Evolutionary conservation across 2,888 invertebrate genomes (phyloP).

Genomic region (Disparrhopalites patrizii): DNA sequence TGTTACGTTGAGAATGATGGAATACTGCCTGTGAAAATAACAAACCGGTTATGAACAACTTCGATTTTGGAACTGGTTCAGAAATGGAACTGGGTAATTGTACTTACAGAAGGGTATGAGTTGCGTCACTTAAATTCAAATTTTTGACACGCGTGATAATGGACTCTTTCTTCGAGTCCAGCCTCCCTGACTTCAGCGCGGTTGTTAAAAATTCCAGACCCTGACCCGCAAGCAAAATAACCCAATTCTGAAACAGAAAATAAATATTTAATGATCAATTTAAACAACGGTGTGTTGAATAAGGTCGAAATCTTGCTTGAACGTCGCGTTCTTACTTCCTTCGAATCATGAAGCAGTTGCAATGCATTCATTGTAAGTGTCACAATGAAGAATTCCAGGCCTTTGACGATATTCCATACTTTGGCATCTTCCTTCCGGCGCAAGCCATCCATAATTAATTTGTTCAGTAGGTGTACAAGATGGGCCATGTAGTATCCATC

Average conservation of each 20-base stretch:
- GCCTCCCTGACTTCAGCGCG: conserved; percentile 6
- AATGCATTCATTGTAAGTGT: conserved; percentile 21
- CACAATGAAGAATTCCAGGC: conserved; percentile 13
- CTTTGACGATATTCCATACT: conserved; percentile 21
- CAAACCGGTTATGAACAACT: not conserved
- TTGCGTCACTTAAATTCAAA: conserved; percentile 2
- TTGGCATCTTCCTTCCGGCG: not conserved
- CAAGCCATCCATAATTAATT: not conserved
- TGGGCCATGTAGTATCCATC: conserved; percentile 24
- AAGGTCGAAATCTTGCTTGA: no score
- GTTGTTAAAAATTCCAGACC: conserved; percentile 18
- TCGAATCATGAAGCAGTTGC: not conserved
- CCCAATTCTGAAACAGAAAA: conserved; percentile 15
- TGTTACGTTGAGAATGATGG: conserved; percentile 12
- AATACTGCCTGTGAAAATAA: conserved; percentile 16
- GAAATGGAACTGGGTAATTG: no score
- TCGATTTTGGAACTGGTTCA: no score
- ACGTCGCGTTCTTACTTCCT: conserved; percentile 13
- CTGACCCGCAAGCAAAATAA: not conserved
- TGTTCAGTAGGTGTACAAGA: conserved; percentile 9
- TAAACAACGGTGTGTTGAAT: not conserved
- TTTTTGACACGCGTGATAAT: conserved; percentile 11
- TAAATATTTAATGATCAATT: no score
- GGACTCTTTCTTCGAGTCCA: conserved; percentile 5
- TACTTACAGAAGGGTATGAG: conserved; percentile 12